Percentiles rank a stretch among this genome's conserved stretches.
phyloP scores from a whole-genome alignment of 1,140 invertebrate genomes.

The Drosophila teissieri region DNA sequence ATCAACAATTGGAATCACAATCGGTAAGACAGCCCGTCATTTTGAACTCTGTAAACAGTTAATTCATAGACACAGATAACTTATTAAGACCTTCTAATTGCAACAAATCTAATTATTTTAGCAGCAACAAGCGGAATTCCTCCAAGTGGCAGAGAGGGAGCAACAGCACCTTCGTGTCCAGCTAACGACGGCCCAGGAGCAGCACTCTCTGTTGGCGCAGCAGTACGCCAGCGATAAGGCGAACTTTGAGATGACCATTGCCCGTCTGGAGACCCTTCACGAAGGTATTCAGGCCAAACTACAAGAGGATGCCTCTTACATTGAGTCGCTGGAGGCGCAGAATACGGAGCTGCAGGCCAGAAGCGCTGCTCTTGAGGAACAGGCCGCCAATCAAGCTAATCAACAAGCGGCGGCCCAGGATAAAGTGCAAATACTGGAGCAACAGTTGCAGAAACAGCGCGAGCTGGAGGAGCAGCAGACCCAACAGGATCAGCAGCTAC shows the following conservation, averaged over 20 bases:
- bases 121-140: background rate
- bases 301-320: conserved; percentile 89
- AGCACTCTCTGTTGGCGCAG: conserved; percentile 85
- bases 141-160: conserved; percentile 14
- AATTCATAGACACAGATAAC: no score
- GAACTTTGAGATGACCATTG: conserved; percentile 63
- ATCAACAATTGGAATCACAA: background rate
- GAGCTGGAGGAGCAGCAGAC: conserved; percentile 86
- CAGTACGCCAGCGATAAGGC: conserved; percentile 65
- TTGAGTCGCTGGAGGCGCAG: conserved; percentile 89
- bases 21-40: background rate
- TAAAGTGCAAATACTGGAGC: conserved; percentile 86
- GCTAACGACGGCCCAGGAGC: conserved; percentile 58
- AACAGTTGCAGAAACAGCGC: conserved; percentile 85
- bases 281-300: conserved; percentile 87
- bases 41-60: background rate
- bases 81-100: background rate
- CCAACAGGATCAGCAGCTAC: conserved; percentile 86
- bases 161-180: conserved; percentile 39
- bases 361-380: conserved; percentile 87
- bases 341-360: conserved; percentile 87
- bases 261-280: conserved; percentile 68
- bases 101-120: background rate
- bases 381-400: conserved; percentile 86
- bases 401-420: conserved; percentile 86